These are phyloP conservation scores for Drosophila vallismaia DNA, from an alignment of 2,888 invertebrate genomes.

Conservation along the genomic window DNA sequence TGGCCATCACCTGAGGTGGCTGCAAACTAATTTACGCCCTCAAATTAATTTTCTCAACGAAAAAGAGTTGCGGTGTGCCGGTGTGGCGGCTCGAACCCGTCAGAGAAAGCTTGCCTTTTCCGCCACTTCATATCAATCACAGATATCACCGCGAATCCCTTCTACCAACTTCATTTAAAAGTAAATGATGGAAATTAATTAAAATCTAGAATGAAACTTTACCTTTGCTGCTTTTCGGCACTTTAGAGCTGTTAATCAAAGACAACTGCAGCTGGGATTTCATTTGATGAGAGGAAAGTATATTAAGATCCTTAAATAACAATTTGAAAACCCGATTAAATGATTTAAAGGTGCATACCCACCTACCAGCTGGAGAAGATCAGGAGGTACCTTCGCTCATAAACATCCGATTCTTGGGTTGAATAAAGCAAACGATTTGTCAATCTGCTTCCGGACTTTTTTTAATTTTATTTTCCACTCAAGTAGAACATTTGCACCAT, in stretches of 20 bases:
- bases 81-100: conserved; percentile 9
- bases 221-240: conserved; percentile 44
- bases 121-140: conserved; percentile 68
- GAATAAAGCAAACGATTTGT: too few species aligned
- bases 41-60: conserved; percentile 69
- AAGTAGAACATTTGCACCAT: too few species aligned
- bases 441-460: too few species aligned
- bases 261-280: conserved; percentile 49
- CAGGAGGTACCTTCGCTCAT: too few species aligned
- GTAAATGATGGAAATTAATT: conserved; percentile 75
- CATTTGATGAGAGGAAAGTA: conserved; percentile 22
- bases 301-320: conserved; percentile 12
- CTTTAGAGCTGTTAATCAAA: conserved; percentile 65
- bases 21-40: conserved; percentile 72
- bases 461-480: too few species aligned
- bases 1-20: conserved; percentile 73
- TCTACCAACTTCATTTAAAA: conserved; percentile 62
- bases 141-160: conserved; percentile 64
- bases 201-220: conserved; percentile 55
- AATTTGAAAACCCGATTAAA: neutral
- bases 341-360: neutral
- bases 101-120: conserved; percentile 50
- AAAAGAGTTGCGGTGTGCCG: conserved; percentile 51
- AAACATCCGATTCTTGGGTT: too few species aligned
- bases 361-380: too few species aligned